phyloP scores from a whole-genome alignment of 2,113 vertebrate species.

The Oreotrochilus melanogaster region DNA sequence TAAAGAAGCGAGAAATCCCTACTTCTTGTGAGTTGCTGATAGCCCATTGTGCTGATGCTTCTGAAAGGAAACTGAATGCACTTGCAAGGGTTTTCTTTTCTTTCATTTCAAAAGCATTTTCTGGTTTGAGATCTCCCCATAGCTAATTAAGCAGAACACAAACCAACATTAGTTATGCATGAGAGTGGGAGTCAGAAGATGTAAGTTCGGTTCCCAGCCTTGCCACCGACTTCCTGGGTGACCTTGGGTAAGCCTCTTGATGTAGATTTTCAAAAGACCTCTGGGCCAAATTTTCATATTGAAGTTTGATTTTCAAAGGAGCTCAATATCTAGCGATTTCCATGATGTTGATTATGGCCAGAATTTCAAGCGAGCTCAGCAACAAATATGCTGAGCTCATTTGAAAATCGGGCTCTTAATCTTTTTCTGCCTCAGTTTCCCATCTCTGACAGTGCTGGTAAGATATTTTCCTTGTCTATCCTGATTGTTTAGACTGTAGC shows the following conservation, averaged over 20 bases:
- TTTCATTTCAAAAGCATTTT: constrained; percentile 37
- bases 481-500: constrained; percentile 22
- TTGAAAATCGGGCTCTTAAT: constrained; percentile 49
- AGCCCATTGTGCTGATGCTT: neutral
- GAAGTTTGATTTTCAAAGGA: constrained; percentile 67
- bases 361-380: constrained; percentile 48
- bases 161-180: constrained; percentile 34
- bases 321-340: constrained; percentile 60
- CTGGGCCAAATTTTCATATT: constrained; percentile 63
- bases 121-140: constrained; percentile 26
- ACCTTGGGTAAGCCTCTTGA: constrained; percentile 70
- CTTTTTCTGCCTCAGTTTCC: constrained; percentile 62
- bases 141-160: constrained; percentile 58
- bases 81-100: neutral
- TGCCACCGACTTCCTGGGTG: constrained; percentile 60
- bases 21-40: neutral
- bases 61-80: neutral
- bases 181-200: constrained; percentile 64
- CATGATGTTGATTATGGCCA: constrained; percentile 54
- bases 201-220: constrained; percentile 49
- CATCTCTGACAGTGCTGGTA: constrained; percentile 11
- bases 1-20: neutral
- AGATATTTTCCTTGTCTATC: constrained; percentile 12
- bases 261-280: constrained; percentile 66
- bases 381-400: constrained; percentile 45